Evolutionary conservation across 2,797 vertebrate species (phyloP), one percentile per base, ranked within the genome.

Genomic region (Crocodylus rhombifer): DNA sequence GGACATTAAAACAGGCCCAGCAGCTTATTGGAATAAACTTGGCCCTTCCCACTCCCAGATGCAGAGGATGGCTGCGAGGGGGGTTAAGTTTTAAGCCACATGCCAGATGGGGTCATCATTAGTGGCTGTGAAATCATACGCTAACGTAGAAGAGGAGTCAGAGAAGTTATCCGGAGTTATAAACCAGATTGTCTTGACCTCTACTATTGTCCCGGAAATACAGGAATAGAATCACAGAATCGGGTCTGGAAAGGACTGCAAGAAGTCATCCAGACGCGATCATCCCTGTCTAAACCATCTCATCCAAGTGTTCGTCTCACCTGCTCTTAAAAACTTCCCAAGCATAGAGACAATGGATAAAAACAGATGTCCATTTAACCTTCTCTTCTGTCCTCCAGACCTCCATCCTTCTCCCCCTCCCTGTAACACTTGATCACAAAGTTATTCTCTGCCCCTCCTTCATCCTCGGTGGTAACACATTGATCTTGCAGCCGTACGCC

Each of bases 131-230:
- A 81, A 56, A 20, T 9, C 36, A 36, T 4, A 0, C 14, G 63
- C 64, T 30, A 61, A 25, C 11, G 5, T 7, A 10, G 14, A 77
- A 57, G n/a, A 8, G 13, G 18, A 6, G 55, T 30, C 3, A 2
- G 30, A 1, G 0, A 14, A 14, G 28, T 15, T 60, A 8, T 10
- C 28, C 2, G 2, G 57, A 61, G 21, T 1, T 2, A 2, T 2
- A 0, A 0, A 28, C 1, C 64, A 65, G 64, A 17, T 65, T n/a
- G n/a, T 17, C 64, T 30, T 9, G 42, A 65, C 30, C 4, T 65
- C n/a, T 65, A 65, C 42, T 42, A 42, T 42, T 42, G 42, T 42
- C 42, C 42, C 7, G 42, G 42, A 42, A 42, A 42, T 42, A 8
- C 42, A 42, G 42, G 42, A 42, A 42, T 42, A 42, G 42, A 42